A percentile compares a stretch with the other conserved stretches of the same genome.
These are phyloP conservation scores for Acanthacorydalis orientalis DNA, from an alignment of 2,888 invertebrate species.

Conservation along the genomic window DNA sequence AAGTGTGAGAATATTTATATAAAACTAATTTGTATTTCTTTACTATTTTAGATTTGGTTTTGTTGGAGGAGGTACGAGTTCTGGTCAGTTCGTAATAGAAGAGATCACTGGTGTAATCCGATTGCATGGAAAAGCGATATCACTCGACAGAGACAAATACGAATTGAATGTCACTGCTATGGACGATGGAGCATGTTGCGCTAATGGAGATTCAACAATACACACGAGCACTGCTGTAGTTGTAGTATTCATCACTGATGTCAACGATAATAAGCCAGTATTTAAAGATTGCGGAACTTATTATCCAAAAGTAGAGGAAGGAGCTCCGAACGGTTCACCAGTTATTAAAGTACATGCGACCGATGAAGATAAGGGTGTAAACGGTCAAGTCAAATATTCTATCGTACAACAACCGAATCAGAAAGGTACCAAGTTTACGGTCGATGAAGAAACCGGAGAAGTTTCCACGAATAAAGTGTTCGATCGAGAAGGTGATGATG, in stretches of 20 bases:
- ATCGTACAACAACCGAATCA: slow-evolving; percentile 92
- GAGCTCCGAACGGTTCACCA: slow-evolving; percentile 83
- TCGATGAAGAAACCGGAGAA: slow-evolving; percentile 89
- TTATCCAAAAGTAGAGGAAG: slow-evolving; percentile 86
- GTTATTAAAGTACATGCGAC: slow-evolving; percentile 88
- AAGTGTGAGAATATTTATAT: too few species aligned
- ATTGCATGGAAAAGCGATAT: slow-evolving; percentile 70
- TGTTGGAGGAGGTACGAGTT: slow-evolving; percentile 75
- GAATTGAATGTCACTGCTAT: slow-evolving; percentile 92
- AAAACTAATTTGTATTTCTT: too few species aligned
- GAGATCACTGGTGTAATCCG: slow-evolving; percentile 90
- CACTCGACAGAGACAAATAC: slow-evolving; percentile 83
- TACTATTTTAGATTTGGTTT: slow-evolving; percentile 39
- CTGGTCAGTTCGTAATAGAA: slow-evolving; percentile 88
- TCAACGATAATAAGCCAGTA: slow-evolving; percentile 92
- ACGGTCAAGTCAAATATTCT: slow-evolving; percentile 92
- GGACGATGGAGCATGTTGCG: slow-evolving; percentile 96
- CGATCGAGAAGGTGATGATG: slow-evolving; percentile 92
- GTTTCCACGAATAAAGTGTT: slow-evolving; percentile 92
- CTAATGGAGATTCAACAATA: slow-evolving; percentile 69
- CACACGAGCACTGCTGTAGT: slow-evolving; percentile 91
- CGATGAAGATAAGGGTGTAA: slow-evolving; percentile 91
- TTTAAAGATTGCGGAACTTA: slow-evolving; percentile 89
- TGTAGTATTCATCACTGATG: slow-evolving; percentile 91
- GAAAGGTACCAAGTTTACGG: slow-evolving; percentile 87